These are phyloP conservation scores for Varroa destructor DNA, from an alignment of 1,140 invertebrate species.

Conservation along the genomic window DNA sequence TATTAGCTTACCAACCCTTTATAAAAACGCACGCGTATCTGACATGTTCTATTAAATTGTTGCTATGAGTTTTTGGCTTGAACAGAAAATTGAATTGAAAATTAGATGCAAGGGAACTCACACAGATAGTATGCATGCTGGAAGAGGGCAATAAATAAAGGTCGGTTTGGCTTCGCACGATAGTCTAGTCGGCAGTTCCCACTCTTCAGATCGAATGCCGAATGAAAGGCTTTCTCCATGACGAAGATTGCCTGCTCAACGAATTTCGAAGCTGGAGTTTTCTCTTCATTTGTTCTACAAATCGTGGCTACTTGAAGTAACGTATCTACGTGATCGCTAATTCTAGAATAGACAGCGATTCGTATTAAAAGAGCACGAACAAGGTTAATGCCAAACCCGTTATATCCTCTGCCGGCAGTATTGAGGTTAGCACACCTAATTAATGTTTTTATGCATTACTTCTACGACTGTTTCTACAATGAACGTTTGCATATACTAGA, in stretches of 20 bases:
- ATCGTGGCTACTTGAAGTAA: conserved; percentile 1
- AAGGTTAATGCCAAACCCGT: too few species aligned
- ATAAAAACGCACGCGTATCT: too few species aligned
- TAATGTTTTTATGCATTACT: too few species aligned
- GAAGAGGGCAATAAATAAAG: conserved; percentile 3
- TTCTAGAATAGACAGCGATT: not conserved
- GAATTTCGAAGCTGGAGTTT: not conserved
- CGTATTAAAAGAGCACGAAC: too few species aligned
- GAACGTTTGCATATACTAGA: too few species aligned
- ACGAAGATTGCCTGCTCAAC: conserved; percentile 4
- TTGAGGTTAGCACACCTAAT: too few species aligned
- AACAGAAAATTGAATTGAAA: too few species aligned
- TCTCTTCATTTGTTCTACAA: not conserved
- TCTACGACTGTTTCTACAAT: too few species aligned
- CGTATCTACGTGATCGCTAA: conserved; percentile 13
- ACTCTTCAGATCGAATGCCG: conserved; percentile 9
- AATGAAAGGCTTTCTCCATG: conserved; percentile 15
- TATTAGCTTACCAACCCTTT: too few species aligned
- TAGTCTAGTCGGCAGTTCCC: conserved; percentile 15
- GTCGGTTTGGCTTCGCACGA: not conserved
- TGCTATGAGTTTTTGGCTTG: too few species aligned
- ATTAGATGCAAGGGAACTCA: not conserved
- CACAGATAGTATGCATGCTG: conserved; percentile 16
- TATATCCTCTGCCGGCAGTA: too few species aligned
- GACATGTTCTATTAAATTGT: too few species aligned